Percentiles rank a stretch among this genome's conserved stretches.
These are phyloP conservation scores for Cerastoderma edule DNA, from an alignment of 2,888 invertebrate species.

Conservation along the genomic window DNA sequence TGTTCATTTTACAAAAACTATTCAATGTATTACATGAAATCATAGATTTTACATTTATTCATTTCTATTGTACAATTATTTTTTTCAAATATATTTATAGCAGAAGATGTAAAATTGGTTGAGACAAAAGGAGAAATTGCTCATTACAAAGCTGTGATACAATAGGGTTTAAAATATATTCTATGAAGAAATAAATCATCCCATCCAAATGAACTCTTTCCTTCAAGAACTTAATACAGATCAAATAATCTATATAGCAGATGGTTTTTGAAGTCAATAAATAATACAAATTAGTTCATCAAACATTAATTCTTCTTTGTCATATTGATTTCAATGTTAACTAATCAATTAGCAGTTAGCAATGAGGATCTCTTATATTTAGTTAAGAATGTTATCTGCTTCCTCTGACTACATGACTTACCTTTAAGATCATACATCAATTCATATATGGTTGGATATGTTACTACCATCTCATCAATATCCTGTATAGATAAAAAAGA, in stretches of 20 bases:
- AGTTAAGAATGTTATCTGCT: neutral
- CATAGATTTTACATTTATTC: no score
- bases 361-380: neutral
- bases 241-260: neutral
- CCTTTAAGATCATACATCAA: constrained; percentile 94
- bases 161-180: no score
- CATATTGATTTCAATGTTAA: neutral
- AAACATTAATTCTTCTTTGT: neutral
- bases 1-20: no score
- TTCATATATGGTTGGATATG: constrained; percentile 96
- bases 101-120: no score
- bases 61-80: no score
- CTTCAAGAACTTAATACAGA: neutral
- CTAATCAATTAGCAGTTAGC: neutral
- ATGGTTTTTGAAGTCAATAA: neutral
- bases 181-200: no score
- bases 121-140: no score
- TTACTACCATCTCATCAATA: constrained; percentile 94
- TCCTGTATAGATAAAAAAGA: constrained; percentile 85
- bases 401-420: constrained; percentile 37
- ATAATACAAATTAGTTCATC: neutral
- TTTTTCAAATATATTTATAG: no score
- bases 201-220: neutral
- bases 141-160: no score
- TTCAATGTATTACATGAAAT: no score